Base-by-base conservation (phyloP, 2,888 invertebrate species). In the Dynastes maya region DNA sequence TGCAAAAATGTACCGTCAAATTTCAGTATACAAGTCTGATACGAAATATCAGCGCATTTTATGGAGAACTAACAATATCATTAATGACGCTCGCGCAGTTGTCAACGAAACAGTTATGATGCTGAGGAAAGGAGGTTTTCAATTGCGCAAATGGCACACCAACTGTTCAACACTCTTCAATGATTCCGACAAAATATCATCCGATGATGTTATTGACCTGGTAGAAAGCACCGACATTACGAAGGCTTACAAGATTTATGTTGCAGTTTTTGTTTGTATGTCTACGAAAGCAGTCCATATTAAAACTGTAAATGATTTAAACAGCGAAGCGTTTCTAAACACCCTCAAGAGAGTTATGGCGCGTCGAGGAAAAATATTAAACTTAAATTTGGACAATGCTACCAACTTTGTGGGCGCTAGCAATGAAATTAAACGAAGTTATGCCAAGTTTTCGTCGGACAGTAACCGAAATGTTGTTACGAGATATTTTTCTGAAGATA, bases 221-320 rank as follows among this genome's bases (percentile, higher is more conserved):
- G 13, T 13, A 53, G 53, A 53, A 13, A 53, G n/a, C 13, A 13
- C 53, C 16, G n/a, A 53, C 53, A 53, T 3, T 53, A 13, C 11
- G n/a, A 27, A 22, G 22, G 22, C 22, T 0, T 22, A 22, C 22
- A 22, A 22, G 22, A 22, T 22, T 22, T 22, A 22, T 22, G 22
- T 22, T 22, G 22, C 22, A 22, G 22, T 22, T 22, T 76, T 70
- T 68, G 40, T 76, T 8, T 76, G 76, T 76, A 13, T 76, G 13
- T 49, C 67, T 22, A 76, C 76, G 49, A 63, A 51, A 13, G 76
- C 67, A 11, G 13, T 40, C 3, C 76, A 76, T 58, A 55, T 74
- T 11, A 61, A 74, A 61, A 55, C 45, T 6, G 74, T 74, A 4
- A 70, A 16, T 37, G 45, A 74, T 51, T n/a, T 74, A 1, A 61